A percentile compares a stretch with the other conserved stretches of the same genome.
phyloP scores from a whole-genome alignment of 2,797 vertebrate genomes.

The Sebastes minor region DNA sequence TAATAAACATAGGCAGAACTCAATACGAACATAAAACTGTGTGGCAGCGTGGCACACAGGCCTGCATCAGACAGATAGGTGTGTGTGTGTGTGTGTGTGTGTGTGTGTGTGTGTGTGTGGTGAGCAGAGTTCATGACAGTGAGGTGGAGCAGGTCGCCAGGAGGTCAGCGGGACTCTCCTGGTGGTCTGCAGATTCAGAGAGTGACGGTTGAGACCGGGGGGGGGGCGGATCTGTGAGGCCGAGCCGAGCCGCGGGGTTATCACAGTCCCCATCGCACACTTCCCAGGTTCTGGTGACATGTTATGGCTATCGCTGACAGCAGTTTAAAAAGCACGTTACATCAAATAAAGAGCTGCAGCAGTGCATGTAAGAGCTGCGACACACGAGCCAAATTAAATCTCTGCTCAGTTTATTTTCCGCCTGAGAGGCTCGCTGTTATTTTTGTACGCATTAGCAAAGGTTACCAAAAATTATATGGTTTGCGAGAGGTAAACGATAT shows the following conservation, averaged over 20 bases:
- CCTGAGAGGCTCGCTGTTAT: constrained; percentile 34
- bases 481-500: constrained; percentile 43
- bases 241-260: constrained; percentile 51
- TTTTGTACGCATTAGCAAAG: constrained; percentile 42
- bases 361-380: constrained; percentile 65
- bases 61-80: constrained; percentile 2
- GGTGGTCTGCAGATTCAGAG: constrained; percentile 72
- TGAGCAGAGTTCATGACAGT: constrained; percentile 60
- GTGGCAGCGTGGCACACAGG: not conserved
- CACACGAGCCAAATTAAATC: constrained; percentile 73
- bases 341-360: constrained; percentile 67
- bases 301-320: constrained; percentile 79
- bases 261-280: constrained; percentile 64
- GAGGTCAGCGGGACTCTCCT: constrained; percentile 64
- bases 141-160: constrained; percentile 69
- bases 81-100: constrained; percentile 39
- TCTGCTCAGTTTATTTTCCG: constrained; percentile 57
- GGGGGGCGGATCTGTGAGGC: constrained; percentile 22
- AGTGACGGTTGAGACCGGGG: constrained; percentile 52
- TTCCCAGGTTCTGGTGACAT: constrained; percentile 66
- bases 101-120: constrained; percentile 32
- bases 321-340: constrained; percentile 60
- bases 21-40: too few relatives aligned
- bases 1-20: not conserved
- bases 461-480: constrained; percentile 55